Base-by-base conservation (phyloP, 1,140 invertebrate species). In the Pseudoatta argentina region DNA sequence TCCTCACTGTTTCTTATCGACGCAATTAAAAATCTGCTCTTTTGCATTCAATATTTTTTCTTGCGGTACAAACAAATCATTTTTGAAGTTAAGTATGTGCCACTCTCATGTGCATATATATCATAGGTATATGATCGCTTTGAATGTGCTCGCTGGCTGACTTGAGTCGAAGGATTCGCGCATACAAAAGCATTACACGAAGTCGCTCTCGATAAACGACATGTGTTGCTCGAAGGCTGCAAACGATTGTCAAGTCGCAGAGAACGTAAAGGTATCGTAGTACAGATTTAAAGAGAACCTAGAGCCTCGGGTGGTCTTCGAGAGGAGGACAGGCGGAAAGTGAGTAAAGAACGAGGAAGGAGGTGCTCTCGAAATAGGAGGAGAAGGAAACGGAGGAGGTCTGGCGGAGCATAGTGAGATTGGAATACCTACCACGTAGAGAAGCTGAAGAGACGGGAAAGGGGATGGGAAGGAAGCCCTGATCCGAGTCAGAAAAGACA, bases 371-470 rank as follows among this genome's bases (percentile, higher is more conserved):
- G 34, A 30, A 82, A 21, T 55, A 14, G 53, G 53, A 83, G 18
- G 21, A 81, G 24, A 55, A 48, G 27, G 63, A 30, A 55, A 76
- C 64, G 78, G 72, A 87, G 57, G 64, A 89, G 86, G 69, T 59
- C 71, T 79, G 64, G 61, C 81, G 82, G 57, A 78, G 78, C 59
- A 86, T 86, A 90, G 87, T 72, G 86, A 86, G 87, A 91, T 91
- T 90, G 90, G 87, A 90, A 91, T 90, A 90, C 85, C 82, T 86
- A 81, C 88, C 39, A 78, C 57, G 79, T 75, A 91, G 82, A 91
- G 78, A 88, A 88, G 87, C 10, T 53, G 64, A 48, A 86, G 82
- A 87, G 76, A 88, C 73, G 16, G 64, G 77, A 44, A 72, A 86
- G 67, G 59, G 61, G 66, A 27, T 5, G 73, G n/a, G 16, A 57